These are phyloP conservation scores for Calliopsis andreniformis DNA, from an alignment of 1,140 invertebrate genomes.

Conservation along the genomic window DNA sequence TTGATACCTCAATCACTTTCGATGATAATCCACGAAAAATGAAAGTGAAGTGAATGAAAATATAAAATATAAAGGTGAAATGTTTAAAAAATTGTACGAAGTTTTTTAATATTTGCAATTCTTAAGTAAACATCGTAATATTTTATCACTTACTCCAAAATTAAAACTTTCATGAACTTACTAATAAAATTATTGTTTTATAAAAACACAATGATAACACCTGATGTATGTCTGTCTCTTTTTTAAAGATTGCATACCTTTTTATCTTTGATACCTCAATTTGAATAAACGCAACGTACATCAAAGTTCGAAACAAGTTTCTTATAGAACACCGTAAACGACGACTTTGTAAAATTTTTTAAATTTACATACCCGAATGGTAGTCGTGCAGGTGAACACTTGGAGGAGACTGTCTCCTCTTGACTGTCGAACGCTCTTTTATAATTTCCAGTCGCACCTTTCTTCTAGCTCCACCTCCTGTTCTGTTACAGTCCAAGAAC, in stretches of 20 bases:
- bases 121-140: too few relatives aligned
- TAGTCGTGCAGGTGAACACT: conserved; percentile 65
- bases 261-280: background rate
- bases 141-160: too few relatives aligned
- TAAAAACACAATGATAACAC: background rate
- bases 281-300: background rate
- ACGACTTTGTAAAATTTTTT: background rate
- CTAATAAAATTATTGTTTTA: too few relatives aligned
- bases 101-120: too few relatives aligned
- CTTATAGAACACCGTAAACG: too few relatives aligned
- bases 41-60: too few relatives aligned
- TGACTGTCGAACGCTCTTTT: conserved; percentile 71
- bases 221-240: background rate
- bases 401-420: conserved; percentile 71
- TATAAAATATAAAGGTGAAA: too few relatives aligned
- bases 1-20: too few relatives aligned
- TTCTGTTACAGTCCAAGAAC: background rate
- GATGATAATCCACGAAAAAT: too few relatives aligned
- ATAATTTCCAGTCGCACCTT: conserved; percentile 73
- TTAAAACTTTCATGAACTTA: too few relatives aligned
- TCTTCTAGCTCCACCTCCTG: conserved; percentile 50
- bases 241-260: background rate
- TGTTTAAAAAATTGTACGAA: too few relatives aligned
- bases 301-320: background rate
- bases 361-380: conserved; percentile 64